These are phyloP conservation scores for Paramacrobiotus metropolitanus DNA, from an alignment of 1,140 invertebrate genomes.

Conservation along the genomic window DNA sequence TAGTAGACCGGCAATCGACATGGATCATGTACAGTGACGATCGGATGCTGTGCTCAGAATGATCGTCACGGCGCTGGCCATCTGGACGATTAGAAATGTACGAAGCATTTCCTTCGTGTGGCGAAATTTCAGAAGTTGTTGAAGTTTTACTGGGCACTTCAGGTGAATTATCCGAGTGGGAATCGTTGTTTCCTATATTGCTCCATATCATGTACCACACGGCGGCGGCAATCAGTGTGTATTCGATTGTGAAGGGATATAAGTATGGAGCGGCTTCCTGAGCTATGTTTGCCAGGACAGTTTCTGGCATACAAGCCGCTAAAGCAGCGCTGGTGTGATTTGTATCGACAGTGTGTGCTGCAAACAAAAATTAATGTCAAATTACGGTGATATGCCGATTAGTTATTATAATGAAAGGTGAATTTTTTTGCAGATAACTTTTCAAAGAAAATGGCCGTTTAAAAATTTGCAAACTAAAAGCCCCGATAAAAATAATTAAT, in stretches of 20 bases:
- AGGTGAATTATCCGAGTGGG: slow-evolving; percentile 12
- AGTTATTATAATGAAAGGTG: no score
- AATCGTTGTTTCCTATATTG: slow-evolving; percentile 35
- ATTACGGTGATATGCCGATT: no score
- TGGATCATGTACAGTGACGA: slow-evolving; percentile 24
- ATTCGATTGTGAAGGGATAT: slow-evolving; percentile 47
- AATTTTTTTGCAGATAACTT: no score
- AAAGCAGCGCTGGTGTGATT: background rate
- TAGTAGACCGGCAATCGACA: slow-evolving; percentile 44
- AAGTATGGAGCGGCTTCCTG: slow-evolving; percentile 31
- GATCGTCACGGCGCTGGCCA: background rate
- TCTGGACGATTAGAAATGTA: background rate
- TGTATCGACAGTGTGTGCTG: background rate
- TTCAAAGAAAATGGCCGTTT: no score
- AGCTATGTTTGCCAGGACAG: background rate
- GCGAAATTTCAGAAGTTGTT: background rate
- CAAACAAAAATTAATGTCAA: no score
- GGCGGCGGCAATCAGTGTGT: slow-evolving; percentile 42
- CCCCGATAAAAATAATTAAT: no score
- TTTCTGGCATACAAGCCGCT: background rate
- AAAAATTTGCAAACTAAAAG: no score
- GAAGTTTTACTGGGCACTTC: background rate
- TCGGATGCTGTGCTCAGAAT: background rate
- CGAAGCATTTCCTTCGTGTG: background rate
- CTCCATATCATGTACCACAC: slow-evolving; percentile 44